Conservation (phyloP, 2,113 vertebrate genomes). For the Tragelaphus strepsiceros region DNA sequence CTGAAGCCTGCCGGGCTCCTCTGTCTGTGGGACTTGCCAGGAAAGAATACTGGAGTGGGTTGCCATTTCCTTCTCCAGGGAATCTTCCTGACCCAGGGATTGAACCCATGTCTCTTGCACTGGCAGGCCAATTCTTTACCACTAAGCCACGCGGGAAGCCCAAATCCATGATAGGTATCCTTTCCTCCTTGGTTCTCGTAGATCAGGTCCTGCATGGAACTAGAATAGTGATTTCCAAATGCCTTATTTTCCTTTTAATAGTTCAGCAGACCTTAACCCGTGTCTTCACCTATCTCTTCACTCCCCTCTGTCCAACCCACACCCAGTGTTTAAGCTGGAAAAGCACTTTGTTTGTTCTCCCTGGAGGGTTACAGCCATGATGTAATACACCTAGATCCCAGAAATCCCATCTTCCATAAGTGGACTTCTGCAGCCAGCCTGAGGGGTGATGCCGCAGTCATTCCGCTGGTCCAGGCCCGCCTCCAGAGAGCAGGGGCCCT, state of each 20-base stretch:
- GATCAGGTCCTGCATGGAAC: not conserved
- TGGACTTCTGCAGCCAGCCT: not conserved
- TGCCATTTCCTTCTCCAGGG: not conserved
- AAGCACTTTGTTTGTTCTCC: not conserved
- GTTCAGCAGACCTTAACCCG: not conserved
- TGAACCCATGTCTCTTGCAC: not conserved
- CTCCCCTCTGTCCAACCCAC: accelerated
- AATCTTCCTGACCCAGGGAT: not conserved
- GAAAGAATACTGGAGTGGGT: not conserved
- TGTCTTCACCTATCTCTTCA: not conserved
- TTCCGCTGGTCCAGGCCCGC: not conserved
- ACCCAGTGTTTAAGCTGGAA: not conserved
- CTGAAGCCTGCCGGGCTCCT: not conserved
- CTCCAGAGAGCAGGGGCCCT: not conserved
- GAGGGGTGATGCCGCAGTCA: not conserved
- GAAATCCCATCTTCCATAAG: not conserved
- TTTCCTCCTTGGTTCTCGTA: not conserved
- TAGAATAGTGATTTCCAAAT: not conserved
- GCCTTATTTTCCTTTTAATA: not conserved
- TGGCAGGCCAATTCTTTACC: not conserved
- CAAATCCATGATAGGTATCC: not conserved
- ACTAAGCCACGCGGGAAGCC: not conserved
- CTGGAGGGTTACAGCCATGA: not conserved
- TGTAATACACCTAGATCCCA: not conserved
- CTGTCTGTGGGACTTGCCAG: not conserved